Evolutionary conservation across 2,888 invertebrate species (phyloP).

Genomic region (Thecophora atra): DNA sequence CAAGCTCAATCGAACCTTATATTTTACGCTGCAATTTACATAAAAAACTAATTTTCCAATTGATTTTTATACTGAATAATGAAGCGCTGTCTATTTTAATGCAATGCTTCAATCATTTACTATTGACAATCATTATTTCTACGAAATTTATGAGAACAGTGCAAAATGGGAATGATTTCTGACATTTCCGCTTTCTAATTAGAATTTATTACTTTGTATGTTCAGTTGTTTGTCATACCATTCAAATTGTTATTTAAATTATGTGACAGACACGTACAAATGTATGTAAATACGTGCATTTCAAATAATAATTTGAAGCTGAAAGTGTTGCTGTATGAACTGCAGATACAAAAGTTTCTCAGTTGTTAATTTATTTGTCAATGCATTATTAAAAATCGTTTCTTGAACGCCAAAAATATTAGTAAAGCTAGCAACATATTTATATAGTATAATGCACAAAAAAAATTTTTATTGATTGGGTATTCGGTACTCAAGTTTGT

Average conservation of each 20-base stretch:
- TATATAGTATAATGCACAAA: too few relatives aligned
- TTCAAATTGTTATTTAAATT: background rate
- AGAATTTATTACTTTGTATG: conserved; percentile 13
- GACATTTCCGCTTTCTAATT: conserved; percentile 25
- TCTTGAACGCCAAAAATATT: too few relatives aligned
- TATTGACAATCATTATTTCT: background rate
- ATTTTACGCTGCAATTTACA: background rate
- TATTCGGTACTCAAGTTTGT: too few relatives aligned
- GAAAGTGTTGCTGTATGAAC: background rate
- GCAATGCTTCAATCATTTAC: too few relatives aligned
- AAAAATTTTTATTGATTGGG: too few relatives aligned
- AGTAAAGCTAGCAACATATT: too few relatives aligned
- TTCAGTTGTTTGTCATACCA: background rate
- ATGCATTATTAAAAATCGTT: background rate
- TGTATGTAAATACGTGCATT: background rate
- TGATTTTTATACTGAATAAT: background rate
- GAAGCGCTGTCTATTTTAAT: too few relatives aligned
- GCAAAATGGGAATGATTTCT: background rate
- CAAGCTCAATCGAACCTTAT: too few relatives aligned
- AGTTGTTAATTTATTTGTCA: background rate
- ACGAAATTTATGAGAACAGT: background rate
- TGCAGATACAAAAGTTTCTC: background rate
- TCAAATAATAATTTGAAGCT: background rate
- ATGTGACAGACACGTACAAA: background rate
- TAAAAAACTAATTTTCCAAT: background rate